Base-by-base conservation (phyloP, 2,113 vertebrate genomes). In the Chitala chitala region DNA sequence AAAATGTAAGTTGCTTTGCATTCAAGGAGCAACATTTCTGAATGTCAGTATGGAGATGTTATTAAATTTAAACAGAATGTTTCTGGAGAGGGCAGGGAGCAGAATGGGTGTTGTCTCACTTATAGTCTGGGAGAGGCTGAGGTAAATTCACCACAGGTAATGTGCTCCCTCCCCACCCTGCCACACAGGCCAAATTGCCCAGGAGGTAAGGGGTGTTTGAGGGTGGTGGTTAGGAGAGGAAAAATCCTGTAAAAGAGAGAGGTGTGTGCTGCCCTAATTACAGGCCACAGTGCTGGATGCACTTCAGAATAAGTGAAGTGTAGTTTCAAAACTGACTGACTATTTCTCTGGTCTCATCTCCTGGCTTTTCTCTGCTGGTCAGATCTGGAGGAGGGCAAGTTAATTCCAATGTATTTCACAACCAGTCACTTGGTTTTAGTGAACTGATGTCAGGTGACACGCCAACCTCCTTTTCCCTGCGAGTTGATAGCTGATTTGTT, bases 361-460 rank as follows among this genome's bases (percentile, higher is more conserved):
- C n/a, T n/a, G n/a, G n/a, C n/a, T n/a, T n/a, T n/a, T n/a, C n/a
- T n/a, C n/a, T n/a, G n/a, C n/a, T n/a, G n/a, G n/a, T n/a, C n/a
- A n/a, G n/a, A n/a, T n/a, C n/a, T n/a, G n/a, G n/a, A n/a, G n/a
- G n/a, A n/a, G n/a, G n/a, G n/a, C n/a, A n/a, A n/a, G n/a, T 51
- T 20, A 7, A 9, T 9, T 7, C 46, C 48, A 51, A 20, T 51
- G 75, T 78, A 72, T 78, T 80, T 59, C 68, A 42, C 44, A 50
- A 73, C 38, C 2, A 51, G 20, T 15, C 48, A 51, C 7, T n/a
- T n/a, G n/a, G n/a, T n/a, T n/a, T n/a, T n/a, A n/a, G n/a, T n/a
- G n/a, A n/a, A n/a, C n/a, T n/a, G n/a, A n/a, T n/a, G n/a, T n/a
- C n/a, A n/a, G n/a, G n/a, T n/a, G n/a, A n/a, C n/a, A n/a, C n/a